Evolutionary conservation across 1,140 invertebrate species (phyloP), one percentile per base, ranked within the genome.

Genomic region (Hirudo medicinalis): DNA sequence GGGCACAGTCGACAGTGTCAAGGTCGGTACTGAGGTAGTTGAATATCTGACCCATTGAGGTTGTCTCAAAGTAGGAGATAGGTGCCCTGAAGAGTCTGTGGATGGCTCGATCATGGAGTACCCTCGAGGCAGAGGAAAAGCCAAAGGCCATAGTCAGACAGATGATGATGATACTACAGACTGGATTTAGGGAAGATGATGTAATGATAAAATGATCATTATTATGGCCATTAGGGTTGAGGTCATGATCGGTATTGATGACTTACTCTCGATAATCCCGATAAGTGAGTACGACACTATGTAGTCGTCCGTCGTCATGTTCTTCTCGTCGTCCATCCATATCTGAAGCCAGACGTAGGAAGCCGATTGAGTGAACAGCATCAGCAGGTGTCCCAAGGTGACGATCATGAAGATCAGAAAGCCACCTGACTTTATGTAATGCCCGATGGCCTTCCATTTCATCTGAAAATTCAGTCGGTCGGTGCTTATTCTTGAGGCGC

Each of bases 21-120:
- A 85, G 77, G 76, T 90, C 88, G 77, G 84, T 60, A 40, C 54
- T 71, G 54, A 71, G 20, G 57, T 29, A 66, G 70, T 71, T 71
- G 54, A 71, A 54, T 27, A 71, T 60, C 36, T 54, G 70, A 15
- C 70, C 70, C 17, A 55, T 53, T 22, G 70, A 54, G n/a, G 25
- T 71, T 22, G 57, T 70, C 6, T 70, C 69, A 49, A 70, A 70
- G 69, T n/a, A 70, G 53, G 43, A 54, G 19, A 70, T 40, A 4
- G 36, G 69, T 8, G 69, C 69, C 36, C 69, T 36, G 69, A 70
- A 70, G 4, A 70, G 53, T 25, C 69, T 36, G 40, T 49, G 27
- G 69, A 70, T 17, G 19, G 43, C 69, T 0, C 20, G 43, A 25
- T 36, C 32, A n/a, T 70, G 69, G 36, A 70, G 69, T 11, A 27